Base-by-base conservation (phyloP, 2,888 invertebrate species). In the Leptopilina syphax region DNA sequence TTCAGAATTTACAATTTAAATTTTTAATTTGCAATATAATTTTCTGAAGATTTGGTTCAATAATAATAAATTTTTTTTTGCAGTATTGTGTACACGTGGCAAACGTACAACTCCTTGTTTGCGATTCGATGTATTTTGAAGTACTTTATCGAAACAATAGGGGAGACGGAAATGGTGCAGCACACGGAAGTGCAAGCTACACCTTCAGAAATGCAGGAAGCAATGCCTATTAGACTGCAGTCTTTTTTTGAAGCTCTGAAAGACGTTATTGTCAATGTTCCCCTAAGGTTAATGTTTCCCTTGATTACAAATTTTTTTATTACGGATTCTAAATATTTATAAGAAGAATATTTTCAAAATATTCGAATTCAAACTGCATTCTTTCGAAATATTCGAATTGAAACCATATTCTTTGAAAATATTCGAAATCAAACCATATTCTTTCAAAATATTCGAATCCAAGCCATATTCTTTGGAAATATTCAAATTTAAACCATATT, bases 41-140 rank as follows among this genome's bases (percentile, higher is more conserved):
- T 63, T 63, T 70, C 13, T 50, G 12, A 3, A 13, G 50, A 18
- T 7, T 18, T 50, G 12, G 18, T 50, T 68, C 5, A 50, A 8
- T 68, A 34, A 3, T 34, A 34, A 34, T 34, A 34, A 3, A 24
- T 0, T 50, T 93, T 47, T 70, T 80, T 85, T 94, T 94, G 79
- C 90, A 96, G 96, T 87, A 94, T 94, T 85, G 93, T 96, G 87
- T 95, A 98, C 87, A 96, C 97, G 77, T 98, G 98, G 98, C 98
- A 99, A 92, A 96, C 97, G 0, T 97, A 96, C 92, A 99, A 99
- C 92, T 96, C 97, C 0, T 92, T 99, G 73, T 98, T 98, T 89
- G 96, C 98, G 44, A 95, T 98, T 80, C 94, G 98, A 87, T 96
- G 94, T 84, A 95, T 96, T 83, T 93, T 95, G 81, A 98, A 98